phyloP scores from a whole-genome alignment of 2,888 invertebrate species.

The Aricia artaxerxes region DNA sequence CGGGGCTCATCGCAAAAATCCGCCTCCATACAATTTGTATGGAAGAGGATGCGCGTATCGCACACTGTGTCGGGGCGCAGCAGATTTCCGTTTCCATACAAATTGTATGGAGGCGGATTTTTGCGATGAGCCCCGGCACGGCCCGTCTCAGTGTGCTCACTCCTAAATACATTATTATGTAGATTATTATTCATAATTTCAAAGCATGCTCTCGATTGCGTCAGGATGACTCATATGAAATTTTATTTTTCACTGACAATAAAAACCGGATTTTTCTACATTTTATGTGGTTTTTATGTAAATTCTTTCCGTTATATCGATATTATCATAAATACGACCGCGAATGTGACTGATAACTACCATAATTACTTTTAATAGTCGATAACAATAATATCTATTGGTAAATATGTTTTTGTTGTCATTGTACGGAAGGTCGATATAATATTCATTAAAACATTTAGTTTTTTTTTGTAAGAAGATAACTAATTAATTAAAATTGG shows the following conservation, averaged over 20 bases:
- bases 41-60: no score
- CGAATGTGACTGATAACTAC: neutral
- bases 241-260: constrained; percentile 9
- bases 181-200: constrained; percentile 2
- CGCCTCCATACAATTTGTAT: no score
- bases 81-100: no score
- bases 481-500: no score
- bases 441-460: neutral
- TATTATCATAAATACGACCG: neutral
- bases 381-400: neutral
- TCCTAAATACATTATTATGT: neutral
- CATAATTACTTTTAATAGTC: neutral
- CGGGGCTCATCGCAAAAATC: no score
- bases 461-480: no score
- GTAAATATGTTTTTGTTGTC: neutral
- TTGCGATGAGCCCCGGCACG: no score
- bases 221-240: constrained; percentile 12
- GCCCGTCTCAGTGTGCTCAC: no score
- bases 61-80: no score
- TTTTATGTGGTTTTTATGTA: constrained; percentile 6
- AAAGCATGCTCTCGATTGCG: constrained; percentile 8
- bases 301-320: constrained; percentile 9
- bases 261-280: constrained; percentile 14
- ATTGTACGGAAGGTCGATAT: neutral
- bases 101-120: no score